A percentile compares a stretch with the other conserved stretches of the same genome.
These are phyloP conservation scores for Forbesichthys agassizii DNA, from an alignment of 2,113 vertebrate species.

Conservation along the genomic window DNA sequence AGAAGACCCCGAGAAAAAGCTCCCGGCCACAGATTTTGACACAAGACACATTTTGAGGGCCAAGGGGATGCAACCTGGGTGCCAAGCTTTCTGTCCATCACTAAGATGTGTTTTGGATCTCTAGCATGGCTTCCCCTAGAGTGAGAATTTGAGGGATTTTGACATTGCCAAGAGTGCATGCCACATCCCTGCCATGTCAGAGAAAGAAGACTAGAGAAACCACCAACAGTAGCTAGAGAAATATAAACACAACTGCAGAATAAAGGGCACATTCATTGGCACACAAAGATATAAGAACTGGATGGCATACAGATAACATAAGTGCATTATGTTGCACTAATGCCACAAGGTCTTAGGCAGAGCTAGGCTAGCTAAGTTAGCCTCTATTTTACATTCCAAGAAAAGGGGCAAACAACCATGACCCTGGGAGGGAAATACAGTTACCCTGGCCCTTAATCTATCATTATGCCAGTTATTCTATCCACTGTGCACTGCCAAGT, in stretches of 20 bases:
- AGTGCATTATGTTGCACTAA: conserved; percentile 58
- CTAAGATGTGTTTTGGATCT: conserved; percentile 52
- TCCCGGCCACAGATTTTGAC: conserved; percentile 51
- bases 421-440: conserved; percentile 60
- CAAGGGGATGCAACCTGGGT: conserved; percentile 52
- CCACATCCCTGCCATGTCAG: conserved; percentile 66
- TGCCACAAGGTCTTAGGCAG: conserved; percentile 45
- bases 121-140: conserved; percentile 61
- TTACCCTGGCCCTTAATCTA: conserved; percentile 61
- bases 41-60: conserved; percentile 55
- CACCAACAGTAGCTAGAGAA: conserved; percentile 48
- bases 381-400: conserved; percentile 55
- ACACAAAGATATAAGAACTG: conserved; percentile 62
- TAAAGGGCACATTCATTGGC: conserved; percentile 69
- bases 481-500: conserved; percentile 61
- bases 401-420: conserved; percentile 55
- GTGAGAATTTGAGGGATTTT: conserved; percentile 65
- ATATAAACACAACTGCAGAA: conserved; percentile 73
- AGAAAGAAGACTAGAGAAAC: conserved; percentile 63
- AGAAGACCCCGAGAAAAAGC: conserved; percentile 43
- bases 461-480: conserved; percentile 61
- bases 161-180: conserved; percentile 68
- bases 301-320: conserved; percentile 45
- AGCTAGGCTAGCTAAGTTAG: conserved; percentile 52
- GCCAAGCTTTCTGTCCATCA: conserved; percentile 69